Conservation (phyloP, 2,888 invertebrate species). For the Xestobium rufovillosum region DNA sequence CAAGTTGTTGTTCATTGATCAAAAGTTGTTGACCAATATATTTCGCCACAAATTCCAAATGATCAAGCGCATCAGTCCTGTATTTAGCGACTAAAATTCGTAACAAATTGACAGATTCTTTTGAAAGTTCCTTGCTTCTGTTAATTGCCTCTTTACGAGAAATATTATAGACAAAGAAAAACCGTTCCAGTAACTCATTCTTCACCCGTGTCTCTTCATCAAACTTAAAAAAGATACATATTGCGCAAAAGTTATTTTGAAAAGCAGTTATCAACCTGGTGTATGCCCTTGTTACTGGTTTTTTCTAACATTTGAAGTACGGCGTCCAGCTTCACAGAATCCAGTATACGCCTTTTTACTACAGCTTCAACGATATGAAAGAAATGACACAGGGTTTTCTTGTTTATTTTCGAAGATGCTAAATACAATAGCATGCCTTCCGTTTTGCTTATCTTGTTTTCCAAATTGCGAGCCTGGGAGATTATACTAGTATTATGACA, state of each 20-base stretch:
- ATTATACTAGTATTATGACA: no score
- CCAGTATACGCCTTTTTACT: neutral
- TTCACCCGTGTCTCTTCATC: neutral
- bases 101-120: neutral
- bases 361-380: neutral
- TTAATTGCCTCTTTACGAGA: neutral
- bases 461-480: no score
- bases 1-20: conserved; percentile 1
- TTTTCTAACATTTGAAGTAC: neutral
- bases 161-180: neutral
- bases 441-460: neutral
- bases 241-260: no score
- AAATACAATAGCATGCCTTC: neutral
- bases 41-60: neutral
- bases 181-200: neutral
- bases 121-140: neutral
- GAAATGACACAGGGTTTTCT: neutral
- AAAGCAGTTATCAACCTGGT: neutral
- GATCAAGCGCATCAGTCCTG: neutral
- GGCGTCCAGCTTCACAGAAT: neutral
- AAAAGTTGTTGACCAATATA: neutral
- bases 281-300: neutral
- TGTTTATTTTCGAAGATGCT: neutral
- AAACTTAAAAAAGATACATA: neutral
- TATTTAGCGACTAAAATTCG: conserved; percentile 1